Percentiles rank a stretch among this genome's conserved stretches.
phyloP scores from a whole-genome alignment of 2,113 vertebrate genomes.

The Alaudala cheleensis region DNA sequence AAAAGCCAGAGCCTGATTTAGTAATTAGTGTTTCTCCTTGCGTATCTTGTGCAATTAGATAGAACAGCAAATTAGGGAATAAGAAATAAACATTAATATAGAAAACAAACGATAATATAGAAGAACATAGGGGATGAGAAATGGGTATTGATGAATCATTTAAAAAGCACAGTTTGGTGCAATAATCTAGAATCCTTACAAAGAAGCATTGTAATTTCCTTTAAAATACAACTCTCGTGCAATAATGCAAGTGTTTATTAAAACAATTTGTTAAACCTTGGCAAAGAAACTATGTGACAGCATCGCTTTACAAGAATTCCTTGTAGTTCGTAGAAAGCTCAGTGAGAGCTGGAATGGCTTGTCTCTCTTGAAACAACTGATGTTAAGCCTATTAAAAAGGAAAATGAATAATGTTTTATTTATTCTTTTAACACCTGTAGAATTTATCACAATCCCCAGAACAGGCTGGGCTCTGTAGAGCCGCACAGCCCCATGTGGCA shows the following conservation, averaged over 20 bases:
- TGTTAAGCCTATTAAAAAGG: background rate
- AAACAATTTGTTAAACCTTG: slow-evolving; percentile 49
- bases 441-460: background rate
- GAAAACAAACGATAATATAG: background rate
- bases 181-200: background rate
- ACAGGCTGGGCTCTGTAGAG: background rate
- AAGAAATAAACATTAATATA: slow-evolving; percentile 7
- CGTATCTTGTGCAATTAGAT: slow-evolving; percentile 47
- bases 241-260: slow-evolving; percentile 29
- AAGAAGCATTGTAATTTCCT: slow-evolving; percentile 12
- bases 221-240: background rate
- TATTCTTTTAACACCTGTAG: background rate
- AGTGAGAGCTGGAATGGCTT: background rate
- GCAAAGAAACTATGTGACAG: background rate
- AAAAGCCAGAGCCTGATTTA: slow-evolving; percentile 14
- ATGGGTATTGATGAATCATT: slow-evolving; percentile 13
- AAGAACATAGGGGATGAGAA: background rate
- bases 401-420: background rate
- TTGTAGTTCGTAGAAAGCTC: background rate
- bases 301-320: background rate
- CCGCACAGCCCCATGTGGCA: rapidly evolving
- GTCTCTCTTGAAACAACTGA: background rate
- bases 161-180: background rate
- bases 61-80: slow-evolving; percentile 41
- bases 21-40: slow-evolving; percentile 38